These are phyloP conservation scores for Oscheius sp. DNA, from an alignment of 2,888 invertebrate species.

Conservation along the genomic window DNA sequence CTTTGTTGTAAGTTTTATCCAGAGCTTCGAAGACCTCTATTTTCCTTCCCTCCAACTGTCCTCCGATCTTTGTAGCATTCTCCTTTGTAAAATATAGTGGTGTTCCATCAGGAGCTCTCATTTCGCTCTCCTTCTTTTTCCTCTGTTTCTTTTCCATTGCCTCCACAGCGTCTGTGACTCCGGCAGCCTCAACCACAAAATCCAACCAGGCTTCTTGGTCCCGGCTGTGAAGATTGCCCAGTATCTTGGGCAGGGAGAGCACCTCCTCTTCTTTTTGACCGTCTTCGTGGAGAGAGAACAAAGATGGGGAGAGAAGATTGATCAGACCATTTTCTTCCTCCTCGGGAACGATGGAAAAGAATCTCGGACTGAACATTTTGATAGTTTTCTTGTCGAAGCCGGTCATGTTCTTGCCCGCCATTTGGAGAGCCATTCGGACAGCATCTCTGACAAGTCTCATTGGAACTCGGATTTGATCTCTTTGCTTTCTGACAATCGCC, in stretches of 20 bases:
- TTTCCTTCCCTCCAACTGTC: slow-evolving; percentile 61
- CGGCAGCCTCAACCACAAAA: slow-evolving; percentile 68
- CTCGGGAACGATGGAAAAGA: slow-evolving; percentile 68
- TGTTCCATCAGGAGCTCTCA: slow-evolving; percentile 47
- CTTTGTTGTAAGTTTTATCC: slow-evolving; percentile 60
- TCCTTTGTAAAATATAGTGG: slow-evolving; percentile 56
- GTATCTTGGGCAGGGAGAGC: slow-evolving; percentile 62
- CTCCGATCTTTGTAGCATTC: slow-evolving; percentile 39
- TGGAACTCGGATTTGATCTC: slow-evolving; percentile 57
- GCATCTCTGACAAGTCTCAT: slow-evolving; percentile 64
- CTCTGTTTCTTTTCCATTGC: slow-evolving; percentile 41
- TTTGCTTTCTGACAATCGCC: slow-evolving; percentile 47
- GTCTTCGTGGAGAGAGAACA: slow-evolving; percentile 69
- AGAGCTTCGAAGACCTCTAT: slow-evolving; percentile 68
- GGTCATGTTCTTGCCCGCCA: slow-evolving; percentile 68
- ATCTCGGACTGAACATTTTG: slow-evolving; percentile 66
- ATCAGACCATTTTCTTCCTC: slow-evolving; percentile 56
- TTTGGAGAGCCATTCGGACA: slow-evolving; percentile 57
- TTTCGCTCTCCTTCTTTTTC: slow-evolving; percentile 43
- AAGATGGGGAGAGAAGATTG: slow-evolving; percentile 69
- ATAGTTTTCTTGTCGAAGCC: slow-evolving; percentile 70
- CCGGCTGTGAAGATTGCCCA: slow-evolving; percentile 59
- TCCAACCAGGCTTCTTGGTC: slow-evolving; percentile 71
- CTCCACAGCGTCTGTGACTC: slow-evolving; percentile 50
- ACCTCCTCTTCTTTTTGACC: slow-evolving; percentile 63